These are phyloP conservation scores for Brachionus koreanus DNA, from an alignment of 1,140 invertebrate species.

Conservation along the genomic window DNA sequence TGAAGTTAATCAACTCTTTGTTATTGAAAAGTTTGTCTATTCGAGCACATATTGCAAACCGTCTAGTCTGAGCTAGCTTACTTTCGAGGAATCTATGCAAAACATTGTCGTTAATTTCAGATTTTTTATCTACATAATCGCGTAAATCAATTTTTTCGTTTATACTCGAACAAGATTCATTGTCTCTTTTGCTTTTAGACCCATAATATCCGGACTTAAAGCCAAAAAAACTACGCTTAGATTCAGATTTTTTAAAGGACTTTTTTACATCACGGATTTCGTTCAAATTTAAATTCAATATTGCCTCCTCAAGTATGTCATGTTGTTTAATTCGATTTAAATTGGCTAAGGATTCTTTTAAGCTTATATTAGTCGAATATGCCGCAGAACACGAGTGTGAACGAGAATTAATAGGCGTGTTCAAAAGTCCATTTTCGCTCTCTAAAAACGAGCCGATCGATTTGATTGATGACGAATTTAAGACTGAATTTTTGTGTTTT, in stretches of 20 bases:
- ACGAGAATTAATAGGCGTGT: not conserved
- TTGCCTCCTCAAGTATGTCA: slow-evolving; percentile 6
- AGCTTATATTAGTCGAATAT: not conserved
- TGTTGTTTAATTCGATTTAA: not conserved
- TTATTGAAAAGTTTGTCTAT: slow-evolving; percentile 29
- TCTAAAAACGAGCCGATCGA: not conserved
- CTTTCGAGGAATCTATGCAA: not conserved
- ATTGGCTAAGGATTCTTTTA: slow-evolving; percentile 18
- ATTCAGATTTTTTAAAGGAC: not conserved
- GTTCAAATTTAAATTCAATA: not conserved
- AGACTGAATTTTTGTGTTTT: not conserved
- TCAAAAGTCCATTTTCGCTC: not conserved
- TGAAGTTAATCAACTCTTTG: slow-evolving; percentile 20
- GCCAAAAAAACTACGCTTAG: slow-evolving; percentile 4
- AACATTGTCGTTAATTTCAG: slow-evolving; percentile 1
- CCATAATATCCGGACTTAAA: not conserved
- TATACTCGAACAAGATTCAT: not conserved
- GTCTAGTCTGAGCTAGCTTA: not conserved
- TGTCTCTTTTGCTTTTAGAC: not conserved
- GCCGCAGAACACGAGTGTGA: not conserved
- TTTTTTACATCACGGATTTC: not conserved
- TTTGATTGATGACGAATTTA: not conserved
- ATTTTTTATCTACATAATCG: slow-evolving; percentile 9
- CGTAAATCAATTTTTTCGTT: slow-evolving; percentile 30
- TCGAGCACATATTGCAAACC: not conserved